Evolutionary conservation across 1,140 invertebrate species (phyloP), one percentile per base, ranked within the genome.

Genomic region (Conus ventricosus): DNA sequence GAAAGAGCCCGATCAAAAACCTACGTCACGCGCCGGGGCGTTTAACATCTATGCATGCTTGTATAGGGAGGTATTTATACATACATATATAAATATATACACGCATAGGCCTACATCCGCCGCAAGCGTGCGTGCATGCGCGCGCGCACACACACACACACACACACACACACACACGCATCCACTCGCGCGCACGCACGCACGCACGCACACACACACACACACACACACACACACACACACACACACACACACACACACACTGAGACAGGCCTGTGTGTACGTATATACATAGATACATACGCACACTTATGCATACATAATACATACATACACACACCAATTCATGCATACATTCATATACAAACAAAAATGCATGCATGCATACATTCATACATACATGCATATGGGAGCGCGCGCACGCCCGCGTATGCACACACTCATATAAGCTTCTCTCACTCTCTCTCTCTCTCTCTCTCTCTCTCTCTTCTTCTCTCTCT

Each of bases 211-310:
- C 78, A 81, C 39, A 81, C 78, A 81, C 78, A 81, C 78, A 81
- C 78, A 51, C 78, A 81, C 78, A 81, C 78, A 81, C 78, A 81
- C 39, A 81, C 39, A 81, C 39, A 81, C 39, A 81, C 78, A 51
- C 78, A 81, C 78, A 81, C 78, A 81, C 78, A 51, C n/a, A 81
- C 78, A 51, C 78, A 81, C 39, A 81, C 78, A 81, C 39, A 81
- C 5, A 53, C 78, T 39, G 8, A 7, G 25, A 81, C 78, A 81
- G 25, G 23, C 78, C 8, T 53, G 23, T 11, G 23, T 27, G 10
- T 0, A 53, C 78, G 51, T 27, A 81, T 27, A 81, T 27, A 81
- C 78, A 81, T 27, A 81, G 25, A 81, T 27, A 81, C 78, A 81
- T 27, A 81, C 78, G 51, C 78, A 81, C 78, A 81, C 78, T 39